Conservation (phyloP, 1,140 invertebrate genomes). For the Drosophila parabipectinata region DNA sequence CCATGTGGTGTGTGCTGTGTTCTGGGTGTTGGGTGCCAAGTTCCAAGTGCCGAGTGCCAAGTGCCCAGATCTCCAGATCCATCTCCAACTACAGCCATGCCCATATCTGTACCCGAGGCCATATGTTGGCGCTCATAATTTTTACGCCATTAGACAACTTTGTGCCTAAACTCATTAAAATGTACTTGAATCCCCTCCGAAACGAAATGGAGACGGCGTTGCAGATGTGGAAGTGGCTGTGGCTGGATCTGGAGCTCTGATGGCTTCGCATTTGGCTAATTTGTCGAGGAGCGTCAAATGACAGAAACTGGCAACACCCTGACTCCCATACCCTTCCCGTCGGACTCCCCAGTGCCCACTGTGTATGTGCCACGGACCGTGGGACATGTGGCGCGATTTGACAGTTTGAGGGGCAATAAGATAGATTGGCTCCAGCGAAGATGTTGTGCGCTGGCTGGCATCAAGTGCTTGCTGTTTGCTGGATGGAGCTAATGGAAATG, state of each 20-base stretch:
- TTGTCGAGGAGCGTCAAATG: conserved; percentile 72
- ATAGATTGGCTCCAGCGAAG: conserved; percentile 61
- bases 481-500: conserved; percentile 35
- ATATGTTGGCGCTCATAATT: conserved; percentile 74
- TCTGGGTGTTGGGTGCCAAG: neutral
- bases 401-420: conserved; percentile 74
- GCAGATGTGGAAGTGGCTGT: conserved; percentile 36
- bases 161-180: conserved; percentile 79
- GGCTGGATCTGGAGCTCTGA: conserved; percentile 35
- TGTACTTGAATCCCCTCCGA: conserved; percentile 69
- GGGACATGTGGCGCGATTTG: conserved; percentile 66
- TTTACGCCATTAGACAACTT: conserved; percentile 78
- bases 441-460: conserved; percentile 16
- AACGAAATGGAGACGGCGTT: conserved; percentile 53
- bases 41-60: conserved; percentile 9
- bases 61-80: conserved; percentile 21
- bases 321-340: neutral
- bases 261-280: conserved; percentile 68
- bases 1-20: conserved; percentile 16
- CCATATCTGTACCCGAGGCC: conserved; percentile 35
- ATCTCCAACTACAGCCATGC: conserved; percentile 26
- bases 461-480: conserved; percentile 5
- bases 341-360: neutral
- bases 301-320: conserved; percentile 47
- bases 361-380: conserved; percentile 1